Conservation (phyloP, 2,797 vertebrate species). For the Falco naumanni region DNA sequence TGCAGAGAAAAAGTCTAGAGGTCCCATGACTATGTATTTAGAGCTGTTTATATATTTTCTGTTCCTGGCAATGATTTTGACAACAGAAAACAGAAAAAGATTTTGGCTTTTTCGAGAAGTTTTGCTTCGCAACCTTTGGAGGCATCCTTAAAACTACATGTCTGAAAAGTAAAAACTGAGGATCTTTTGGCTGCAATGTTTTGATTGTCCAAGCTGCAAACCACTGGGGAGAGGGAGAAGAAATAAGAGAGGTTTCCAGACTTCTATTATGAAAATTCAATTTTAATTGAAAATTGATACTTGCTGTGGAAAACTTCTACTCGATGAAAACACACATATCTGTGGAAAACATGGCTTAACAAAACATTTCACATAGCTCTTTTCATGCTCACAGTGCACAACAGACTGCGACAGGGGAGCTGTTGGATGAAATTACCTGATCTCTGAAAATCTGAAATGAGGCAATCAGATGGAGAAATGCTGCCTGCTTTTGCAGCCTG, state of each 20-base stretch:
- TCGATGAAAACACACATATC: background rate
- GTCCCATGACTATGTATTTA: background rate
- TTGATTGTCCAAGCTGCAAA: slow-evolving; percentile 18
- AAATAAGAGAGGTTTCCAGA: background rate
- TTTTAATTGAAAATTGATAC: background rate
- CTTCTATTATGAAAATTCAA: background rate
- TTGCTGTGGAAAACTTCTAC: background rate
- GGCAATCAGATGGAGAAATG: background rate
- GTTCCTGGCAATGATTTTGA: background rate
- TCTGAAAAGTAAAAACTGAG: background rate
- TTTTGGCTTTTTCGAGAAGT: background rate
- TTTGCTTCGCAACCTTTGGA: background rate
- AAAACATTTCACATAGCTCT: background rate
- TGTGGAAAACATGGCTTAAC: background rate
- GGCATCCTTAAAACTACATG: background rate
- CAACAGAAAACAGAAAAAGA: background rate
- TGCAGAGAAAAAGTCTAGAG: background rate
- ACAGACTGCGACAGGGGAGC: background rate
- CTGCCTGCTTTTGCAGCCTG: background rate
- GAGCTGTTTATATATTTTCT: background rate
- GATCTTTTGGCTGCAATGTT: background rate
- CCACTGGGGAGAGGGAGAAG: background rate
- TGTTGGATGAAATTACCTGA: background rate
- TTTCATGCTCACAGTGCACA: background rate
- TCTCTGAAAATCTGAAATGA: background rate